Base-by-base conservation (phyloP, 2,113 vertebrate species). In the Dendrocopos noguchii region DNA sequence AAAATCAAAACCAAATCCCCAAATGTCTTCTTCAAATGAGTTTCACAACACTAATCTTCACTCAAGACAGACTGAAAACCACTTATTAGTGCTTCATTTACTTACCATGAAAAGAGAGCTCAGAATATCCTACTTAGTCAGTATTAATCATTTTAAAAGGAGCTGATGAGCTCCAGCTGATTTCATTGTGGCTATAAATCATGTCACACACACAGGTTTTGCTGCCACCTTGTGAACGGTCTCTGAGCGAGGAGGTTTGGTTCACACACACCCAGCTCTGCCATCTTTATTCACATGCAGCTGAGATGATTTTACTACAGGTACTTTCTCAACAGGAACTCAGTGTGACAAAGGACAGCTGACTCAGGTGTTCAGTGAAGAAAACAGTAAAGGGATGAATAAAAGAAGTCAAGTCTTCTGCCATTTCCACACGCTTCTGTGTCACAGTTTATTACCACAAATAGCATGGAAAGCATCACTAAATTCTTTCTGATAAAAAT, bases 401-500 rank as follows among this genome's bases (percentile, higher is more conserved):
- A 91, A 88, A 81, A 79, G 5, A 77, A 44, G 27, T 59, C 29
- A 89, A 89, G n/a, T 77, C 78, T 31, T 68, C 34, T 16, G 57
- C 36, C 56, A 28, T 65, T 84, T 90, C 27, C 16, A 57, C 29
- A 22, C 2, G 8, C 18, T 82, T 81, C 9, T n/a, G 22, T 67
- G 31, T 27, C 68, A 66, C 78, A 80, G 87, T 66, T 95, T 34
- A 76, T 66, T 94, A 34, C 57, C 33, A 34, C 57, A 52, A 53
- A 55, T 34, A n/a, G 50, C 33, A 67, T 9, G 31, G 19, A 60
- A 86, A 90, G 85, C 7, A 20, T 34, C 92, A 94, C 96, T 96
- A 99, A 82, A 99, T 94, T 81, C 99, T 98, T 94, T 99, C 98
- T 85, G 99, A 99, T 76, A 98, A 92, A 95, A 97, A 99, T 96